phyloP scores from a whole-genome alignment of 2,888 invertebrate genomes.

The Pristionchus maxplancki region DNA sequence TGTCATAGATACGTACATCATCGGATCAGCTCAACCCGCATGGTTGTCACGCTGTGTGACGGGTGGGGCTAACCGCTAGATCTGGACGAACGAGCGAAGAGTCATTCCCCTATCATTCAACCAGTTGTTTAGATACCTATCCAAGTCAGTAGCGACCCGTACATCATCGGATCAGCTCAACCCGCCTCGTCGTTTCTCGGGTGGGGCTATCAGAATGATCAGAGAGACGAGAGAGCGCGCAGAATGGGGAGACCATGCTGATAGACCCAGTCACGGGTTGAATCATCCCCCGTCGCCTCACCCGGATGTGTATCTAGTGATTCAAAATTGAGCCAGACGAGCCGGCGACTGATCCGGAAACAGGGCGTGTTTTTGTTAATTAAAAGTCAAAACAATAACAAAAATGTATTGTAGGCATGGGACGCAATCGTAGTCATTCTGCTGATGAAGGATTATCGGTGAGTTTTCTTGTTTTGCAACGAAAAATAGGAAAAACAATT shows the following conservation, averaged over 20 bases:
- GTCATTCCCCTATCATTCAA: no score
- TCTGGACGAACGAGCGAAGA: no score
- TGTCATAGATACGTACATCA: neutral
- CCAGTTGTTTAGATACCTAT: no score
- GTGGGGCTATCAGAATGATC: neutral
- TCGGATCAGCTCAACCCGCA: neutral
- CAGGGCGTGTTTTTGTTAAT: no score
- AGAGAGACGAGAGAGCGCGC: neutral
- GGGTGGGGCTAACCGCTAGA: no score
- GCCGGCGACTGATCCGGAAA: no score
- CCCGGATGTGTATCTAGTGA: neutral
- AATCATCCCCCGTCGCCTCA: neutral
- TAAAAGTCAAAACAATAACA: no score
- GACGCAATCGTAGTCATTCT: constrained; percentile 20
- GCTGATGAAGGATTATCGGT: constrained; percentile 12
- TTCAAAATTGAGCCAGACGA: neutral
- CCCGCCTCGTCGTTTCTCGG: neutral
- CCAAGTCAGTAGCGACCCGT: no score
- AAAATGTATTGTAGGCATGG: no score
- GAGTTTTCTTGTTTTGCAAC: no score
- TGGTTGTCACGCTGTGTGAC: neutral
- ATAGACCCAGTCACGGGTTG: neutral
- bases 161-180: neutral
- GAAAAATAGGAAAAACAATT: neutral
- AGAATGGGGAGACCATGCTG: neutral